Evolutionary conservation across 64 coral and sea anemone species (phyloP).

Genomic region (Stichodactyla mertensii): DNA sequence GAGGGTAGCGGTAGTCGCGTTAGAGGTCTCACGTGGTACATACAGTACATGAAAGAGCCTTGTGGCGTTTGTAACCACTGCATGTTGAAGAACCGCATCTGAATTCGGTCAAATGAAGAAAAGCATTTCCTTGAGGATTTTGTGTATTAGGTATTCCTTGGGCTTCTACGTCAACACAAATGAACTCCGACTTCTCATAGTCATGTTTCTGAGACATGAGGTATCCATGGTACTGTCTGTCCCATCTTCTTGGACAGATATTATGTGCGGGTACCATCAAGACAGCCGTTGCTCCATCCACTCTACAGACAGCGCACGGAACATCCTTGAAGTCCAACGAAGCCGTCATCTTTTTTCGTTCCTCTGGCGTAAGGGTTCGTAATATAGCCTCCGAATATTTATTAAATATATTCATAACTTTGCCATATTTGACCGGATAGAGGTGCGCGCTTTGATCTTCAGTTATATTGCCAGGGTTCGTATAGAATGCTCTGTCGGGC

Average conservation of each 20-base stretch:
- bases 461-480: background rate
- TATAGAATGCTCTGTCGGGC: constrained; percentile 16
- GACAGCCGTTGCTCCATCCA: background rate
- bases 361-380: background rate
- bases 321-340: constrained; percentile 4
- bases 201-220: constrained; percentile 24
- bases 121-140: background rate
- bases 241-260: constrained; percentile 1
- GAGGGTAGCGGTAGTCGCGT: background rate
- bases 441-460: background rate
- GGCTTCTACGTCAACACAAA: constrained; percentile 25
- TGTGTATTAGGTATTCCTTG: background rate
- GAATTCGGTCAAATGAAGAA: constrained; percentile 11
- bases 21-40: constrained; percentile 9
- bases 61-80: background rate
- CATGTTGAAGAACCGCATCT: background rate
- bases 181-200: background rate
- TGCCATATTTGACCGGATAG: constrained; percentile 16
- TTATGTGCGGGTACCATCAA: constrained; percentile 33
- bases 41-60: constrained; percentile 6
- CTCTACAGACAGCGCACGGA: constrained; percentile 10
- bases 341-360: background rate
- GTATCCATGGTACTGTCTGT: constrained; percentile 31
- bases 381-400: background rate
- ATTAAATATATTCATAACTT: background rate